Evolutionary conservation across 1,140 invertebrate genomes (phyloP).

Genomic region (Drosophila mauritiana): DNA sequence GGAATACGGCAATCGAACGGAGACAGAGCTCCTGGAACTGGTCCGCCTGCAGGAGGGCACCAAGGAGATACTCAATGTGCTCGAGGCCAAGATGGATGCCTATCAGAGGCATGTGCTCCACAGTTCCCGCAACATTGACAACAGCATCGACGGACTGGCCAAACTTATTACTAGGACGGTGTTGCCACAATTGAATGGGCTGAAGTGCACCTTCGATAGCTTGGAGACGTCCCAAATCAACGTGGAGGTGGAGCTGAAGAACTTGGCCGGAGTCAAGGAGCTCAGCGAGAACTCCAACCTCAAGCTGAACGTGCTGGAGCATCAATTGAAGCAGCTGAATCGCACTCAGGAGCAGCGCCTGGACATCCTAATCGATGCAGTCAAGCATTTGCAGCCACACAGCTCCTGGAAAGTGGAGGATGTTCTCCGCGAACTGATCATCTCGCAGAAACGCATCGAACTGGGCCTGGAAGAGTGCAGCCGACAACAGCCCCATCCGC

Average conservation of each 20-base stretch:
- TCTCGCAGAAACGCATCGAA: conserved; percentile 69
- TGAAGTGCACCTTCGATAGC: conserved; percentile 60
- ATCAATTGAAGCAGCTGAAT: conserved; percentile 47
- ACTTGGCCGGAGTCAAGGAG: conserved; percentile 45
- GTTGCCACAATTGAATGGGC: conserved; percentile 59
- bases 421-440: conserved; percentile 58
- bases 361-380: conserved; percentile 18
- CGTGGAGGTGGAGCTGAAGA: conserved; percentile 62
- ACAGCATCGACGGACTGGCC: conserved; percentile 47
- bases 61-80: conserved; percentile 23
- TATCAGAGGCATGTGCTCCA: conserved; percentile 52
- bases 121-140: conserved; percentile 48
- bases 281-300: conserved; percentile 36
- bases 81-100: conserved; percentile 56
- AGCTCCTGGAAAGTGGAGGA: conserved; percentile 57
- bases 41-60: conserved; percentile 42
- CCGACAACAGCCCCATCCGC: background rate
- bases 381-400: conserved; percentile 49
- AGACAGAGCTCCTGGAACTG: conserved; percentile 32
- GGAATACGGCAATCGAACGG: conserved; percentile 20
- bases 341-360: conserved; percentile 48
- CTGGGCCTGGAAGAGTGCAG: conserved; percentile 53
- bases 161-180: conserved; percentile 59
- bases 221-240: conserved; percentile 68
- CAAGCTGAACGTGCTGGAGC: conserved; percentile 40